Evolutionary conservation across 2,888 invertebrate genomes (phyloP).

Genomic region (Cephus pulcher): DNA sequence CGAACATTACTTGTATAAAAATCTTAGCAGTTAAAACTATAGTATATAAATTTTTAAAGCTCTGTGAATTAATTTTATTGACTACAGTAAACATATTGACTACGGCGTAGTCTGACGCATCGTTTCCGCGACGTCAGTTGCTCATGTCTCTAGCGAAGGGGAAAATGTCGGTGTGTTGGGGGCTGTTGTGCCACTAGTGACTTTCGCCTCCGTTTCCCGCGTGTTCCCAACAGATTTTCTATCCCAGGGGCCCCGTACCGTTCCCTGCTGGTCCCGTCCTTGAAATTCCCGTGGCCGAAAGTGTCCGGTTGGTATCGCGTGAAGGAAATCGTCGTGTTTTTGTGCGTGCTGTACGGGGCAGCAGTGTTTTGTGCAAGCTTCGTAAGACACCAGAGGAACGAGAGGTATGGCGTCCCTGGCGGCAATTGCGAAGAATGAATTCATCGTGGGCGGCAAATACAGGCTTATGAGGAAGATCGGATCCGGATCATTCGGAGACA

Average conservation of each 20-base stretch:
- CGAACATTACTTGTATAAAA: too few species aligned
- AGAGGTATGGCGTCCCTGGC: background rate
- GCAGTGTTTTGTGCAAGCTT: conserved; percentile 8
- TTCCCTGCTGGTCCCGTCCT: conserved; percentile 2
- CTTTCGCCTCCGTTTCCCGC: conserved; percentile 47
- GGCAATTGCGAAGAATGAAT: conserved; percentile 72
- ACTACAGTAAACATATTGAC: background rate
- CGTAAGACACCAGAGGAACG: background rate
- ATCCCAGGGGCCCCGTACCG: conserved; percentile 15
- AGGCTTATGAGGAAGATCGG: conserved; percentile 96
- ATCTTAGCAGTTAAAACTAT: too few species aligned
- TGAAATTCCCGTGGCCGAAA: conserved; percentile 7
- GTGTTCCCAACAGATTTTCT: conserved; percentile 25
- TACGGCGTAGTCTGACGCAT: conserved; percentile 39
- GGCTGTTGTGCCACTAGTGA: conserved; percentile 58
- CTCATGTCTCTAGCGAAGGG: conserved; percentile 44
- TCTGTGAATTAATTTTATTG: too few species aligned
- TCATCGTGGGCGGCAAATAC: conserved; percentile 92
- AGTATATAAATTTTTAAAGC: too few species aligned
- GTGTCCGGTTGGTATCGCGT: conserved; percentile 1
- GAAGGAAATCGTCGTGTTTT: conserved; percentile 1
- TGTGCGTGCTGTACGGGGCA: conserved; percentile 2
- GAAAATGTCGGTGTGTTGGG: conserved; percentile 73
- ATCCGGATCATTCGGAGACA: conserved; percentile 99
- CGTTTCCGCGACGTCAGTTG: conserved; percentile 47